Percentiles rank a stretch among this genome's conserved stretches.
Conservation (phyloP, 2,888 invertebrate species). For the Mimumesa dahlbomi region DNA sequence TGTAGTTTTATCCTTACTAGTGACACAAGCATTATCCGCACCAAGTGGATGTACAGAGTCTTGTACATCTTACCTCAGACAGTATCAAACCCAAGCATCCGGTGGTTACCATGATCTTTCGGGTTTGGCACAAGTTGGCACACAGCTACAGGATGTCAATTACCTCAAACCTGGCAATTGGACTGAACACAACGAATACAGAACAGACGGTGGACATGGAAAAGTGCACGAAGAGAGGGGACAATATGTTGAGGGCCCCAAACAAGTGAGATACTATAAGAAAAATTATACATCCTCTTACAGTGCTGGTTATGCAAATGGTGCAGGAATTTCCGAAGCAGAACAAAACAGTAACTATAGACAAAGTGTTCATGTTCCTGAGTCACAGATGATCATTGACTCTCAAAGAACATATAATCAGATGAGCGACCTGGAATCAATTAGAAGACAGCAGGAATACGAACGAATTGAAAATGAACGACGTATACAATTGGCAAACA, state of each 20-base stretch:
- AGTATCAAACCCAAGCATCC: conserved; percentile 30
- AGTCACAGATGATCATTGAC: conserved; percentile 3
- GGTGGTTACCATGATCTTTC: conserved; percentile 23
- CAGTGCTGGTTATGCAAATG: conserved; percentile 35
- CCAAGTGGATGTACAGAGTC: conserved; percentile 65
- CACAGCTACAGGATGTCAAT: conserved; percentile 46
- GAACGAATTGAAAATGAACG: conserved; percentile 40
- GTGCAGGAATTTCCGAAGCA: conserved; percentile 2
- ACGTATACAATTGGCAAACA: conserved; percentile 18
- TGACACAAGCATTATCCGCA: conserved; percentile 57
- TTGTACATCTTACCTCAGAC: conserved; percentile 43
- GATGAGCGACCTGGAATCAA: conserved; percentile 16
- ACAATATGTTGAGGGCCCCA: conserved; percentile 56
- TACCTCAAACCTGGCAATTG: conserved; percentile 70
- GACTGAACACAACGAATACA: conserved; percentile 70
- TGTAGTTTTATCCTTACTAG: conserved; percentile 58
- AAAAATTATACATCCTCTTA: conserved; percentile 73
- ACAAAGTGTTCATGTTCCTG: conserved; percentile 13
- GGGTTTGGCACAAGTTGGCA: conserved; percentile 25
- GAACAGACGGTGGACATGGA: conserved; percentile 68
- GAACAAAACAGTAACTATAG: conserved; percentile 24
- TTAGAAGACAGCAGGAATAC: conserved; percentile 35
- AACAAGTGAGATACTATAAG: conserved; percentile 65
- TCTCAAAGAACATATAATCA: conserved; percentile 37
- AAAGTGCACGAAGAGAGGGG: conserved; percentile 69